Conservation (phyloP, 2,797 vertebrate genomes). For the Sebastes itinus region DNA sequence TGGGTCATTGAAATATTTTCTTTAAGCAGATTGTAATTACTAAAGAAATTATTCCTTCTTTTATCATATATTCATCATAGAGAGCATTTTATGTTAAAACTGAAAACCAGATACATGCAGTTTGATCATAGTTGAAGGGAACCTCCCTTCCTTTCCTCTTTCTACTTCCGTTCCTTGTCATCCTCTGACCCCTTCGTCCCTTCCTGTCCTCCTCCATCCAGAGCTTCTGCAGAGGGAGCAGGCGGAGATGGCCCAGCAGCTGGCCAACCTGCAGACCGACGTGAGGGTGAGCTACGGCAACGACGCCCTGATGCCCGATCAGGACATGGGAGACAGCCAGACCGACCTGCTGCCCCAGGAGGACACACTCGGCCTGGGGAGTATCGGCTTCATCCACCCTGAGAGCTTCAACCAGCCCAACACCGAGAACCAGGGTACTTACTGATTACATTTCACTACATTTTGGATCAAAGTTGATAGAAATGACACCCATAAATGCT, state of each 20-base stretch:
- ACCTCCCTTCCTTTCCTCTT: background rate
- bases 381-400: slow-evolving; percentile 92
- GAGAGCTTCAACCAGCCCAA: slow-evolving; percentile 95
- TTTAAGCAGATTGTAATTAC: background rate
- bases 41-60: background rate
- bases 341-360: slow-evolving; percentile 89
- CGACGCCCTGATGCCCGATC: slow-evolving; percentile 95
- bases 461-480: background rate
- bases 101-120: background rate
- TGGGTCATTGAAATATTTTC: background rate
- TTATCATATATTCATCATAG: background rate
- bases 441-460: background rate
- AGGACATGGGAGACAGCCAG: slow-evolving; percentile 86
- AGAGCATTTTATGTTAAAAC: background rate
- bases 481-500: background rate
- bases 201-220: slow-evolving; percentile 31
- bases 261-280: slow-evolving; percentile 95
- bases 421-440: slow-evolving; percentile 88
- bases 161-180: background rate
- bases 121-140: background rate
- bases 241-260: slow-evolving; percentile 93
- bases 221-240: slow-evolving; percentile 96
- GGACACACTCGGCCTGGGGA: slow-evolving; percentile 84
- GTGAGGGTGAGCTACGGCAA: slow-evolving; percentile 97
- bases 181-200: background rate